Conservation (phyloP, 2,113 vertebrate genomes). For the Sardina pilchardus region DNA sequence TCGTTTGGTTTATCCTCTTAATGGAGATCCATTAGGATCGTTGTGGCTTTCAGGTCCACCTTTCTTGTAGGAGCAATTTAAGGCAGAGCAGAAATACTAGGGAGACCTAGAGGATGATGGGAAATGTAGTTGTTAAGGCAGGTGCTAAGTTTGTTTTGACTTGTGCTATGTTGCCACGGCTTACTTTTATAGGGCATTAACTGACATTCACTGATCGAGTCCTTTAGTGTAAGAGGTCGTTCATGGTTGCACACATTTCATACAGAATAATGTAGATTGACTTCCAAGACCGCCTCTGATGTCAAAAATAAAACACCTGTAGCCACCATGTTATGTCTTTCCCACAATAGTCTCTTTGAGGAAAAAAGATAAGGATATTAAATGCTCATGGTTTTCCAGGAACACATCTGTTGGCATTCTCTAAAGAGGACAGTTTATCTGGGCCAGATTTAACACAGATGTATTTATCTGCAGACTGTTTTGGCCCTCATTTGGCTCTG, state of each 20-base stretch:
- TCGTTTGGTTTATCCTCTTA: background rate
- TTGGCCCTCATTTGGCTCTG: background rate
- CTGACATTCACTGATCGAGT: background rate
- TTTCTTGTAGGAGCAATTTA: background rate
- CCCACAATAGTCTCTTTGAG: background rate
- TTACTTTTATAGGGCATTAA: background rate
- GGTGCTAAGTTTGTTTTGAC: background rate
- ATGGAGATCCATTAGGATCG: background rate
- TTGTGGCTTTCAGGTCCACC: background rate
- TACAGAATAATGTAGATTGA: background rate
- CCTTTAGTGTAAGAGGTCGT: background rate
- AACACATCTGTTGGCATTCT: background rate
- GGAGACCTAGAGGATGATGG: background rate
- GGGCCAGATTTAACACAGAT: background rate
- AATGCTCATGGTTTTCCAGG: background rate
- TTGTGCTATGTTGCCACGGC: background rate
- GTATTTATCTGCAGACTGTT: background rate
- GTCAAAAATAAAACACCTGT: background rate
- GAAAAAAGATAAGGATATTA: background rate
- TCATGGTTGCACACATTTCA: background rate
- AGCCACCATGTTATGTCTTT: background rate
- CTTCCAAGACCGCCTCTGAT: background rate
- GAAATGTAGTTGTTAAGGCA: background rate
- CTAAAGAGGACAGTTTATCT: background rate
- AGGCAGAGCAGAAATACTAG: background rate